Conservation (phyloP, 2,113 vertebrate species). For the Podarcis muralis region DNA sequence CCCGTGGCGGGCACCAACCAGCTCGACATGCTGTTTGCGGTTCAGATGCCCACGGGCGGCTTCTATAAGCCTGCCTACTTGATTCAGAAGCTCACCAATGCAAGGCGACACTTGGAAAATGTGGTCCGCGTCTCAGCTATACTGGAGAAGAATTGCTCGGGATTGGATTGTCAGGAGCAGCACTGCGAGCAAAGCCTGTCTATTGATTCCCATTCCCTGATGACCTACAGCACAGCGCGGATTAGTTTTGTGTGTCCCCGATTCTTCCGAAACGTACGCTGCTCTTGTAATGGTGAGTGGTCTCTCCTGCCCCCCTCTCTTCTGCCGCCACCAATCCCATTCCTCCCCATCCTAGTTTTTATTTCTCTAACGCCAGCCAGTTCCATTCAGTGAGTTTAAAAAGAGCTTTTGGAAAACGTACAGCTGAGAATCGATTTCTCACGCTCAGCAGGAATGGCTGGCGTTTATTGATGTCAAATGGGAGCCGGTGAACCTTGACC, state of each 20-base stretch:
- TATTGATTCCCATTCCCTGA: slow-evolving; percentile 90
- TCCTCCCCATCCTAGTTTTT: slow-evolving; percentile 27
- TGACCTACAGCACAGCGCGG: slow-evolving; percentile 91
- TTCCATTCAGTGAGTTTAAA: slow-evolving; percentile 55
- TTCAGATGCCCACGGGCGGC: slow-evolving; percentile 82
- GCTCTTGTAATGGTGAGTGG: slow-evolving; percentile 91
- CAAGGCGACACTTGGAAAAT: slow-evolving; percentile 89
- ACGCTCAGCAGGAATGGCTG: slow-evolving; percentile 47
- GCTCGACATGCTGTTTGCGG: slow-evolving; percentile 92
- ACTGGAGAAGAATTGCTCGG: slow-evolving; percentile 95
- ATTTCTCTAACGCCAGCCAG: slow-evolving; percentile 61
- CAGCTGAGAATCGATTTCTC: slow-evolving; percentile 63
- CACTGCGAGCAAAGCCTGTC: slow-evolving; percentile 91
- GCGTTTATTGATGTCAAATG: slow-evolving; percentile 54
- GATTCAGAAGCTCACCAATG: slow-evolving; percentile 92
- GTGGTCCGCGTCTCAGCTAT: slow-evolving; percentile 90
- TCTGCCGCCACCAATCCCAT: background rate
- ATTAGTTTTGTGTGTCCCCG: slow-evolving; percentile 95
- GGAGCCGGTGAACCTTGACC: slow-evolving; percentile 67
- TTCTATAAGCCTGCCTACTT: slow-evolving; percentile 94
- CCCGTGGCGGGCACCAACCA: slow-evolving; percentile 87
- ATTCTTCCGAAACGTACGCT: slow-evolving; percentile 90
- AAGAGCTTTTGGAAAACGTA: slow-evolving; percentile 42
- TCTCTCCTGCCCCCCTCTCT: background rate
- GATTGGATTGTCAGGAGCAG: slow-evolving; percentile 91